Base-by-base conservation (phyloP, 2,113 vertebrate genomes). In the Megaptera novaeangliae region DNA sequence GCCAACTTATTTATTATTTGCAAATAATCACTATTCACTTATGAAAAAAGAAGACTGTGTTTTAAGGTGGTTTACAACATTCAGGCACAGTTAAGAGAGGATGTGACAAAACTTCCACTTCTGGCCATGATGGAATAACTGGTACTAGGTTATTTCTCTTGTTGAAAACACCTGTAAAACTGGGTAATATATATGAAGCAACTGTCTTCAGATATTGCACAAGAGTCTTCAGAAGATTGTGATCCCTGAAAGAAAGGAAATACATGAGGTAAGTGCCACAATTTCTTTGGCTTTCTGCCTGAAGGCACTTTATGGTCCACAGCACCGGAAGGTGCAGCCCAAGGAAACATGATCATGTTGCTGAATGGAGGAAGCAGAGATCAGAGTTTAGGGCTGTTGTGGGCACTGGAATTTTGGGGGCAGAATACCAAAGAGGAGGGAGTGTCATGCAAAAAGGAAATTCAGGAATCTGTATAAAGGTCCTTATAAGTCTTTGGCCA, bases 181-280 rank as follows among this genome's bases (percentile, higher is more conserved):
- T 61, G 27, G 49, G 21, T 31, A 66, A 59, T 2, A 2, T 13
- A 59, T 59, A 85, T 25, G 34, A 83, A 75, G 25, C 31, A 72
- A 46, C 41, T 21, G 20, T 69, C 46, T 88, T 61, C 68, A 92
- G 87, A 77, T 44, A 10, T 10, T 39, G 36, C 6, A 10, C 11
- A 44, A 52, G 41, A 86, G 81, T 63, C 82, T n/a, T 27, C 15
- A 55, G 15, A 55, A 14, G 31, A 39, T 10, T 25, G 6, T 20
- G 57, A 49, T n/a, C 34, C 80, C 87, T 39, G 18, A 66, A 44
- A 71, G 31, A 23, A 64, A 63, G 20, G 20, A 57, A 86, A 7
- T 2, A 8, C 0, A 12, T 25, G 10, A 36, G 21, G 2, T 27
- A 59, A 15, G 23, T 4, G 31, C 57, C 31, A 2, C 8, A 2